Evolutionary conservation across 2,113 vertebrate genomes (phyloP), one percentile per base, ranked within the genome.

Genomic region (Orycteropus afer): DNA sequence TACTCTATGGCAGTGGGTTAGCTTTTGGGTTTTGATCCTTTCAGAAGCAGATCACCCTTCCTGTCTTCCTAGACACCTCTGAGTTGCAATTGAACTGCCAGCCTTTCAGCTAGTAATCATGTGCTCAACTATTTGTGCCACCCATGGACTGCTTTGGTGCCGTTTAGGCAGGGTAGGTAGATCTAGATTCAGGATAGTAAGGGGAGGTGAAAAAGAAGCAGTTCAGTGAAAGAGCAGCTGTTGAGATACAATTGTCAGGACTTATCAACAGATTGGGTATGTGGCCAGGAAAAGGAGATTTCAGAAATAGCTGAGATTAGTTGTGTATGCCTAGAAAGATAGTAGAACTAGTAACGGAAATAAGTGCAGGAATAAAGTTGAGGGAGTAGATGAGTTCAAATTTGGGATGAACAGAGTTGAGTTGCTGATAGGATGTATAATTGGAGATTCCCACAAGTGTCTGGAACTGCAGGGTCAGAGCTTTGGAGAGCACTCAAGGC

Each of bases 401-500:
- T 45, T 95, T 95, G 51, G 9, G n/a, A 67, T 95, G 34, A 89
- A 73, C 17, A 53, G n/a, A 89, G 55, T 86, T 42, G 47, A 67
- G 11, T 20, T 47, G 51, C 15, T 8, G 32, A 45, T 15, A 61
- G 22, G 42, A 45, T 37, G 3, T 91, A 0, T 67, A 86, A 74
- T 8, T 87, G 57, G 69, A 76, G 0, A n/a, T 55, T 55, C 37
- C 9, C 25, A 32, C 9, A 61, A 20, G 5, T 85, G n/a, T 34
- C 45, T 86, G 23, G 10, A 94, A 55, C 42, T 85, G 22, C 14
- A 53, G 27, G 20, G 5, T 90, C 20, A 74, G 80, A 71, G 55
- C 29, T 95, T 84, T 73, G 9, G 57, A 69, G 69, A 90, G 55
- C 51, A 29, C 27, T 71, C 25, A 47, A 40, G 29, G 20, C 23